Conservation (phyloP, 2,113 vertebrate genomes). For the Tamias sibiricus region DNA sequence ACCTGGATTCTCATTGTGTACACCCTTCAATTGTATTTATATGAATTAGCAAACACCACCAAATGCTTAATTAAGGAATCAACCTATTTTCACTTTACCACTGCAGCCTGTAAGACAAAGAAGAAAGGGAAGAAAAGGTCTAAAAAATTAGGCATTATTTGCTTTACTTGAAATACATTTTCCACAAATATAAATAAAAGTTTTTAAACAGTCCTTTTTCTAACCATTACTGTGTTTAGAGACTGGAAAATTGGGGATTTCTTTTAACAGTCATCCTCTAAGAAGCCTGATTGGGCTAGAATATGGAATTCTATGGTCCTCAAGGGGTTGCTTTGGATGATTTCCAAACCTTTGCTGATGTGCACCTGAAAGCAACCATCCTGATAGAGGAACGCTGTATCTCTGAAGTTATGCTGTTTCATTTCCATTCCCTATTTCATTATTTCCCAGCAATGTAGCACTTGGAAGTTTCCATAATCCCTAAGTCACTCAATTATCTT, state of each 20-base stretch:
- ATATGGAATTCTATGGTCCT: background rate
- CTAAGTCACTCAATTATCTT: background rate
- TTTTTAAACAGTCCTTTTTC: background rate
- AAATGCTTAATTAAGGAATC: background rate
- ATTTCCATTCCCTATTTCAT: background rate
- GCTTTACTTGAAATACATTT: background rate
- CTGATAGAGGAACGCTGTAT: background rate
- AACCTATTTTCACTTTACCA: conserved; percentile 29
- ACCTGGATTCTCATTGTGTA: background rate
- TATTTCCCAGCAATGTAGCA: background rate
- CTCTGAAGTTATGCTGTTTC: background rate
- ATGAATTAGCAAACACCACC: conserved; percentile 49
- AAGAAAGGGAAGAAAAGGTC: background rate
- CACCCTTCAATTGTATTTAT: conserved; percentile 16
- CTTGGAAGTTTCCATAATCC: background rate
- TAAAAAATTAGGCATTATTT: background rate
- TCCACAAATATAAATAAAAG: background rate
- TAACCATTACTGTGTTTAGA: background rate
- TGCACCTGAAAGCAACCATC: background rate
- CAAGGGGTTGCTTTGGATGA: background rate
- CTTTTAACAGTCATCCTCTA: background rate
- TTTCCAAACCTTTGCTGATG: background rate
- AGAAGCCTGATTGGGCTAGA: background rate
- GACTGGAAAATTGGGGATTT: background rate
- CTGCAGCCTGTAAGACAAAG: background rate